These are phyloP conservation scores for Apteryx mantelli DNA, from an alignment of 2,113 vertebrate species.

Conservation along the genomic window DNA sequence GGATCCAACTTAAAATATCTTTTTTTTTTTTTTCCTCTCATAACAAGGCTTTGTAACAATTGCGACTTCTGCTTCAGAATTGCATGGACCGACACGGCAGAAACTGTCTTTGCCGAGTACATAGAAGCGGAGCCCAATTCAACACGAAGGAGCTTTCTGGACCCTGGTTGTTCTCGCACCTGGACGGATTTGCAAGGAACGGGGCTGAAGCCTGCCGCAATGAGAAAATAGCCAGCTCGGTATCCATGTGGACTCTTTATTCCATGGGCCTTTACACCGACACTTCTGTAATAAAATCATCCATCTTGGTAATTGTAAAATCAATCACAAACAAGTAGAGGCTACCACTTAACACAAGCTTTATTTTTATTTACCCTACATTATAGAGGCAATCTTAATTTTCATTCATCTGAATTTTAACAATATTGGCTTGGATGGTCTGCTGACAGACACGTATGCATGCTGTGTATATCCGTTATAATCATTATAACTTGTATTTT, in stretches of 20 bases:
- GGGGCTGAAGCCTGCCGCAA: not conserved
- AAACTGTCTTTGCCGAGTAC: fast-evolving
- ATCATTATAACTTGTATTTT: not conserved
- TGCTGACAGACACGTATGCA: not conserved
- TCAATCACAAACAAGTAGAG: not conserved
- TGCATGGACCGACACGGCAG: fast-evolving
- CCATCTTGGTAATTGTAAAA: not conserved
- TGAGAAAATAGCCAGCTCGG: not conserved
- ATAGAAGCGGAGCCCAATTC: fast-evolving
- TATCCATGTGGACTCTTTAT: not conserved
- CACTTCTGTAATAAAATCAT: not conserved
- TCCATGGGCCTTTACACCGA: too few relatives aligned
- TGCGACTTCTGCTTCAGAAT: fast-evolving
- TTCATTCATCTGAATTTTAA: not conserved
- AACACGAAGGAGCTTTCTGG: fast-evolving
- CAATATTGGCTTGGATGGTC: not conserved
- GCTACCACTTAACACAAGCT: not conserved
- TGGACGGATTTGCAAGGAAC: too few relatives aligned
- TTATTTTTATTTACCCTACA: not conserved
- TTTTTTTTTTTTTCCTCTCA: fast-evolving
- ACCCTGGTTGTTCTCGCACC: fast-evolving
- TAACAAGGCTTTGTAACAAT: fast-evolving
- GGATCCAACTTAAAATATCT: not conserved
- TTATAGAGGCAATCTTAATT: not conserved
- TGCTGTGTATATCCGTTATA: not conserved